phyloP scores from a whole-genome alignment of 35 echinoderm and acorn worm species.

The Ptychodera flava region DNA sequence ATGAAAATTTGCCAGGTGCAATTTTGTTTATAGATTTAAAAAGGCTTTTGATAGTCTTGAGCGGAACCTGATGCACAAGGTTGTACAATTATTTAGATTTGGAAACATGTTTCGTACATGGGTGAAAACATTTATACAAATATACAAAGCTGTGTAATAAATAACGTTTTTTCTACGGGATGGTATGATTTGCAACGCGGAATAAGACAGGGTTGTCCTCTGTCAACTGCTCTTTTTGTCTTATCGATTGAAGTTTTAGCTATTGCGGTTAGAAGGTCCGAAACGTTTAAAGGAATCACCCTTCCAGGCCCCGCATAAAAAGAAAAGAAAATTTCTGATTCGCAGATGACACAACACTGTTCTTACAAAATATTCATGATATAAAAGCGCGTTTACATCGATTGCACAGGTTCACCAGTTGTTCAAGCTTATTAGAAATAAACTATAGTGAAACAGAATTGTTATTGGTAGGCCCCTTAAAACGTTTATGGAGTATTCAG shows the following conservation, averaged over 20 bases:
- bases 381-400: background rate
- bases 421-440: background rate
- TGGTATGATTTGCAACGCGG: background rate
- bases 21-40: background rate
- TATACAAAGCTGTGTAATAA: background rate
- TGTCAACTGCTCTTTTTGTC: background rate
- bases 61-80: background rate
- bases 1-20: background rate
- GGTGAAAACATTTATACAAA: background rate
- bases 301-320: background rate
- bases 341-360: background rate
- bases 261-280: background rate
- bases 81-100: background rate
- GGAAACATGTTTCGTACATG: background rate
- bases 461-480: background rate
- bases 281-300: background rate
- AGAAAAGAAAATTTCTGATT: background rate
- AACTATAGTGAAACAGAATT: background rate
- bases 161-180: background rate
- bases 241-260: background rate
- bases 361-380: background rate
- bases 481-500: background rate
- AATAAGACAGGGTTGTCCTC: background rate
- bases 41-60: background rate
- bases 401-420: background rate